A percentile compares a stretch with the other conserved stretches of the same genome.
Conservation (phyloP, 2,797 vertebrate genomes). For the Astyanax mexicanus region DNA sequence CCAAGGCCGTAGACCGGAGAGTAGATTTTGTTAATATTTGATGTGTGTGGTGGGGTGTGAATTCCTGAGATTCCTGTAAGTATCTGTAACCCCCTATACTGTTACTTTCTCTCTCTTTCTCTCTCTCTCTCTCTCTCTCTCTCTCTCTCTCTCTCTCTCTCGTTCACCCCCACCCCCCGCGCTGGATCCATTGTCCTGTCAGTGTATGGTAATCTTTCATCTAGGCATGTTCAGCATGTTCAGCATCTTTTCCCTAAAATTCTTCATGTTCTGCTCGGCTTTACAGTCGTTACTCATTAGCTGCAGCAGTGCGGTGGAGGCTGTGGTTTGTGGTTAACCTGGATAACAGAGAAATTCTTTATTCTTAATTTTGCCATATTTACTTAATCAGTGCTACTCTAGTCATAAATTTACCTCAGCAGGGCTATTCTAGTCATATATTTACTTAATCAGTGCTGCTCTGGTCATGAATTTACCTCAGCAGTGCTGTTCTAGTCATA, state of each 20-base stretch:
- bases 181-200: neutral
- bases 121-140: neutral
- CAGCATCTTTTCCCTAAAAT: neutral
- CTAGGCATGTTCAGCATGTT: conserved; percentile 12
- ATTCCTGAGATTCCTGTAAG: conserved; percentile 51
- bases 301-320: neutral
- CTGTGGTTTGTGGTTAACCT: conserved; percentile 13
- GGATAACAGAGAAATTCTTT: no score
- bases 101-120: conserved; percentile 12
- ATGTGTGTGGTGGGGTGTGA: conserved; percentile 34
- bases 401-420: no score
- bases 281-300: neutral
- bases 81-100: conserved; percentile 46
- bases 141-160: neutral
- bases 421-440: no score
- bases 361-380: no score
- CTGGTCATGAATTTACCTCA: no score
- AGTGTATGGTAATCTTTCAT: neutral
- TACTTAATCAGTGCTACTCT: no score
- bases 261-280: neutral
- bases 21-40: conserved; percentile 50
- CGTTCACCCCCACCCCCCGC: neutral
- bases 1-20: neutral
- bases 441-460: no score
- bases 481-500: no score